Percentiles rank a stretch among this genome's conserved stretches.
Conservation (phyloP, 1,140 invertebrate genomes). For the Neodiprion pinetum region DNA sequence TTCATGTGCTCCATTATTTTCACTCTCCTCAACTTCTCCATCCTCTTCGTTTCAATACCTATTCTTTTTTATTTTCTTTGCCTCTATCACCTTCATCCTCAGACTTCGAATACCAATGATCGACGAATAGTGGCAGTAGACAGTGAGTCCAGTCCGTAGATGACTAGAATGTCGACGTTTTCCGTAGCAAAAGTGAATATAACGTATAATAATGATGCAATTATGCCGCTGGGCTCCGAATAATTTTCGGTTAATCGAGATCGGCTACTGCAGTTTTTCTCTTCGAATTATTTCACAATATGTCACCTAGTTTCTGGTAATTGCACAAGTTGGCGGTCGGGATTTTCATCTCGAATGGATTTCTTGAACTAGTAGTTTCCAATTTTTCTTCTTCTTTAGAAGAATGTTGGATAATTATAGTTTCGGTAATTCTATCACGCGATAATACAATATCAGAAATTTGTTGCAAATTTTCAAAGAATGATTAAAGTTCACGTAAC, state of each 20-base stretch:
- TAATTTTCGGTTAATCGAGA: constrained; percentile 27
- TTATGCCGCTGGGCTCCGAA: constrained; percentile 23
- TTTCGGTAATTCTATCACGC: background rate
- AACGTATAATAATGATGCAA: constrained; percentile 31
- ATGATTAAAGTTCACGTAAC: too few relatives aligned
- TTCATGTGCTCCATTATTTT: too few relatives aligned
- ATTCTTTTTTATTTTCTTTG: too few relatives aligned
- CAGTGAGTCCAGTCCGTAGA: too few relatives aligned
- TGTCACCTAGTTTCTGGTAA: background rate
- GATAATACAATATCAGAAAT: background rate
- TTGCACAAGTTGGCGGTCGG: background rate
- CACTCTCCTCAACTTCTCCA: too few relatives aligned
- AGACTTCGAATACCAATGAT: too few relatives aligned
- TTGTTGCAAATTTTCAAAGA: too few relatives aligned
- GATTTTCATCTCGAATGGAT: constrained; percentile 13
- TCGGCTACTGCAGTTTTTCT: background rate
- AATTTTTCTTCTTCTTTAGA: constrained; percentile 2
- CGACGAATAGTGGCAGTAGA: too few relatives aligned
- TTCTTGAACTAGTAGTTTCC: constrained; percentile 25
- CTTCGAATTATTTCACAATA: background rate
- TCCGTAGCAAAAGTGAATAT: constrained; percentile 22
- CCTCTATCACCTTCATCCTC: too few relatives aligned
- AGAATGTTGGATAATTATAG: background rate
- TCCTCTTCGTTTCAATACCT: too few relatives aligned
- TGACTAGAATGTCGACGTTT: background rate